Evolutionary conservation across 2,797 vertebrate species (phyloP).

Genomic region (Phoebastria nigripes): DNA sequence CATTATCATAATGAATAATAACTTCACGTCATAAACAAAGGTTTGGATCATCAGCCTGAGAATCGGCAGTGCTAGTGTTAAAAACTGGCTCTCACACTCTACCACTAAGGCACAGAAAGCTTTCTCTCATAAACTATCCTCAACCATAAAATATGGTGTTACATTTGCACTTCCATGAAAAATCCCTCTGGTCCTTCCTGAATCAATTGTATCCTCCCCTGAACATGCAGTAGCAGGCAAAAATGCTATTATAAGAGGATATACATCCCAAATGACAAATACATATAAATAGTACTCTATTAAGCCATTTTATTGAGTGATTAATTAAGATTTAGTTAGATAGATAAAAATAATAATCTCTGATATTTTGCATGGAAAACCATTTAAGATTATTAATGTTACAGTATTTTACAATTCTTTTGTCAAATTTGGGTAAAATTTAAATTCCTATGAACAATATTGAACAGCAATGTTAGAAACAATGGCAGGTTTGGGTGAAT

Average conservation of each 20-base stretch:
- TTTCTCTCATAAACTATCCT: constrained; percentile 34
- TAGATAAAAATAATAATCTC: not conserved
- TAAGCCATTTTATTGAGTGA: not conserved
- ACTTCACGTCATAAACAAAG: not conserved
- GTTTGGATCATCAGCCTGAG: not conserved
- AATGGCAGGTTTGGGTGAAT: not conserved
- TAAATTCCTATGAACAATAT: not conserved
- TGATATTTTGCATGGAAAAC: not conserved
- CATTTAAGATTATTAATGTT: not conserved
- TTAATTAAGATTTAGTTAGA: constrained; percentile 1
- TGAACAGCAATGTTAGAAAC: not conserved
- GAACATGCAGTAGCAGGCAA: not conserved
- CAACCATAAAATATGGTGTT: constrained; percentile 15
- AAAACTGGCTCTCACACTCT: not conserved
- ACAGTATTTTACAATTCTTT: not conserved
- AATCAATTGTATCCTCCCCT: constrained; percentile 33
- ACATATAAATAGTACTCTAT: not conserved
- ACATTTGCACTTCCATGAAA: constrained; percentile 46
- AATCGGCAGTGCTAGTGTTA: not conserved
- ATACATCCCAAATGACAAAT: constrained; percentile 27
- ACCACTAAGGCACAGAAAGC: not conserved
- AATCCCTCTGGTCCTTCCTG: constrained; percentile 29
- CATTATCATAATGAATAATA: not conserved
- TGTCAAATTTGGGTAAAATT: not conserved
- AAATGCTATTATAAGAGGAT: not conserved